Base-by-base conservation (phyloP, 2,888 invertebrate species). In the Agriotes lineatus region DNA sequence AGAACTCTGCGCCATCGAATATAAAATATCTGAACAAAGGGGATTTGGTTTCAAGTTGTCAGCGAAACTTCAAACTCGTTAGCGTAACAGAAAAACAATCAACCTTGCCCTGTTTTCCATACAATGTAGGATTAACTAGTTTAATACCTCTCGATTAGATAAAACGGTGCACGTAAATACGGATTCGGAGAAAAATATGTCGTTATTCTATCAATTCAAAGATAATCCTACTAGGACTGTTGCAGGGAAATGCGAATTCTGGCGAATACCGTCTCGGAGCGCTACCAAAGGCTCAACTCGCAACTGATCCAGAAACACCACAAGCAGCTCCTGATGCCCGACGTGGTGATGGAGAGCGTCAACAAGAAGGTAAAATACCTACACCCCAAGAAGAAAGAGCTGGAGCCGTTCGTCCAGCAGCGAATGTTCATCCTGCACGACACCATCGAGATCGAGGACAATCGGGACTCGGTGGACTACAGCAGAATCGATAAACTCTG, bases 361-460 rank as follows among this genome's bases (percentile, higher is more conserved):
- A 87, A 90, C 62, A 87, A 86, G 66, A 88, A 90, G 71, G 85
- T 93, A 0, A 84, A 83, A 42, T 93, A 89, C 75, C 85, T 75
- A 35, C 76, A 78, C 4, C 78, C 82, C 1, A 80, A 78, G 14
- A 86, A 85, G 69, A 61, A 78, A 20, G 52, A 52, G 22, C 68
- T 82, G 0, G 89, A 91, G 78, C 87, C 90, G 0, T 79, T 94
- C 14, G 87, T 88, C 37, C 85, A 89, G 0, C 88, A 90, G 39
- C 86, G 91, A 42, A 87, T 92, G 54, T 93, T 88, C 76, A 87
- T 93, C 22, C 87, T 92, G 6, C 90, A 92, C 75, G 91, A 93
- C 75, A 93, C 91, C 68, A 88, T 94, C 30, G 91, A 93, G 76
- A 89, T 93, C 7, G 87, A 89, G 37, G 89, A 91, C 59, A 87